Conservation (phyloP, 2,888 invertebrate species). For the Theodoxus fluviatilis region DNA sequence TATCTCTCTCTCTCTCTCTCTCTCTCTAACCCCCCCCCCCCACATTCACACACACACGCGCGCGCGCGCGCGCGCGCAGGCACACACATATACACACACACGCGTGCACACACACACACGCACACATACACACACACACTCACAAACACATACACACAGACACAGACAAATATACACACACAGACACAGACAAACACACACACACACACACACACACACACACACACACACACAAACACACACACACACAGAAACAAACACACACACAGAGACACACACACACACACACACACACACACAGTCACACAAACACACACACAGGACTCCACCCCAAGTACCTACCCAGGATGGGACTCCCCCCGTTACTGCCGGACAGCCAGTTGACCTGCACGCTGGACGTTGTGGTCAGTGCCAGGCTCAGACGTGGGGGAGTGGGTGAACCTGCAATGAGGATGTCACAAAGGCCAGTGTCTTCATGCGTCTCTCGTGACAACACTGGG, state of each 20-base stretch:
- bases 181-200: neutral
- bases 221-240: neutral
- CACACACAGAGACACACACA: neutral
- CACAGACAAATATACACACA: neutral
- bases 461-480: no score
- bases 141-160: neutral
- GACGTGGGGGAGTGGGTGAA: constrained; percentile 83
- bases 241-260: neutral
- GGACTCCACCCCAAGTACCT: neutral
- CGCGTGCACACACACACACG: no score
- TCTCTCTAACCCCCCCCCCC: no score
- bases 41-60: no score
- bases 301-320: neutral
- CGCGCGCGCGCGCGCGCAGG: no score
- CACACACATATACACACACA: no score
- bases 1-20: no score
- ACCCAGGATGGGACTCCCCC: constrained; percentile 61
- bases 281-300: neutral
- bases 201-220: neutral
- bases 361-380: constrained; percentile 63
- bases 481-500: no score
- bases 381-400: constrained; percentile 73
- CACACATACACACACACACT: no score
- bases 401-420: constrained; percentile 82
- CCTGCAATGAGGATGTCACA: no score